These are phyloP conservation scores for Tyrannus savana DNA, from an alignment of 2,113 vertebrate species.

Conservation along the genomic window DNA sequence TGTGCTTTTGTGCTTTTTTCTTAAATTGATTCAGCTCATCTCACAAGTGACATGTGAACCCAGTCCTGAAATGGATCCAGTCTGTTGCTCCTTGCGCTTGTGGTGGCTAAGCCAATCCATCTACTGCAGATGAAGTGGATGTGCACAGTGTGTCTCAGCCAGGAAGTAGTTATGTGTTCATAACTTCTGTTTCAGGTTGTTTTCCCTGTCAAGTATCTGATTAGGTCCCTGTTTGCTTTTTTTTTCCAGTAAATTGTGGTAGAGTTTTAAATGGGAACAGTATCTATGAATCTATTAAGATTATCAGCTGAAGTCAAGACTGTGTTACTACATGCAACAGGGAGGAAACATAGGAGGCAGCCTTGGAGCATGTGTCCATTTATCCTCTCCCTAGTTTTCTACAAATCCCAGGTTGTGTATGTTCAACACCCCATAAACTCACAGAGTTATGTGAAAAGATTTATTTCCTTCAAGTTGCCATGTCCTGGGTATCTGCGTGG, in stretches of 20 bases:
- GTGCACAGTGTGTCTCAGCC: rapidly evolving
- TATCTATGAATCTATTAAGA: neutral
- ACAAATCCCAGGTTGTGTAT: neutral
- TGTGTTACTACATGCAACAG: neutral
- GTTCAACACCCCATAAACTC: neutral
- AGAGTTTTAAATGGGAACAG: neutral
- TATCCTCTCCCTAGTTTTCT: neutral
- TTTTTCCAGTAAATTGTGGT: neutral
- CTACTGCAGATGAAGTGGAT: neutral
- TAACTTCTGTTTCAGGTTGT: neutral
- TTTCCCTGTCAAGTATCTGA: neutral
- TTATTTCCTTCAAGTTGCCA: neutral
- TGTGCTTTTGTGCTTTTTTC: neutral
- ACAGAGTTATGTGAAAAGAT: neutral
- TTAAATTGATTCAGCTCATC: neutral
- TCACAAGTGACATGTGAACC: neutral
- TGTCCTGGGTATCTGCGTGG: neutral
- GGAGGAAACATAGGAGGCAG: neutral
- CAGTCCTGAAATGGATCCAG: neutral
- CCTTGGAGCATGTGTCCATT: neutral
- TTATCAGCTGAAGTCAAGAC: neutral
- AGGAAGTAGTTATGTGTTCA: neutral
- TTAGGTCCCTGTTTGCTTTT: neutral
- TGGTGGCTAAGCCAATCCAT: neutral
- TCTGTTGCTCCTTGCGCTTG: neutral